These are phyloP conservation scores for Sceloporus undulatus DNA, from an alignment of 2,113 vertebrate species.

Conservation along the genomic window DNA sequence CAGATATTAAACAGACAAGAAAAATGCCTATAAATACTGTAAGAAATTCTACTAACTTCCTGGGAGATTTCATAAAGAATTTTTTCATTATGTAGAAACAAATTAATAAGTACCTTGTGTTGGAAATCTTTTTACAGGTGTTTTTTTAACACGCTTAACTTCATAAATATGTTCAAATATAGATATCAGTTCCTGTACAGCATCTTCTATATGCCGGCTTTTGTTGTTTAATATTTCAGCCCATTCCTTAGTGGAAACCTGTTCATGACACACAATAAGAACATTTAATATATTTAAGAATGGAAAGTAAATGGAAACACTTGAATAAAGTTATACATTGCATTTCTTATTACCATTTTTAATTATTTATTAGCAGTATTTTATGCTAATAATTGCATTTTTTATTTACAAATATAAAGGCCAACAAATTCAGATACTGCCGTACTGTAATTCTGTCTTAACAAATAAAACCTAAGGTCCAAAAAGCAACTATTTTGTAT, in stretches of 20 bases:
- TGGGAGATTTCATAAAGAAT: neutral
- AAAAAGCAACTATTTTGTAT: neutral
- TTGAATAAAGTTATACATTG: neutral
- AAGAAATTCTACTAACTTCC: neutral
- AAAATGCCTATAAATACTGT: neutral
- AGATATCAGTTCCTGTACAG: constrained; percentile 78
- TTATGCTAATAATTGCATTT: neutral
- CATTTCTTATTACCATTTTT: neutral
- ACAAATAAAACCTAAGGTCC: neutral
- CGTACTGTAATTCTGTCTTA: neutral
- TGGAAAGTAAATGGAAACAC: neutral
- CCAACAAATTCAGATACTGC: neutral
- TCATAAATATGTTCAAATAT: constrained; percentile 79
- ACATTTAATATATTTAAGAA: neutral
- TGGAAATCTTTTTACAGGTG: constrained; percentile 3
- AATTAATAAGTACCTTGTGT: constrained; percentile 64
- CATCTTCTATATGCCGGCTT: constrained; percentile 79
- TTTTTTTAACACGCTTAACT: constrained; percentile 62
- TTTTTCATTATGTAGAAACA: constrained; percentile 15
- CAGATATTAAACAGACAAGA: neutral
- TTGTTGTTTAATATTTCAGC: constrained; percentile 78
- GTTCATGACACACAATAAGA: constrained; percentile 51
- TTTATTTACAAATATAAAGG: neutral
- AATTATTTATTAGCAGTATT: neutral
- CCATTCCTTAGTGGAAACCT: constrained; percentile 79